Percentiles rank a stretch among this genome's conserved stretches.
phyloP scores from a whole-genome alignment of 2,113 vertebrate species.

The Salvelinus namaycush region DNA sequence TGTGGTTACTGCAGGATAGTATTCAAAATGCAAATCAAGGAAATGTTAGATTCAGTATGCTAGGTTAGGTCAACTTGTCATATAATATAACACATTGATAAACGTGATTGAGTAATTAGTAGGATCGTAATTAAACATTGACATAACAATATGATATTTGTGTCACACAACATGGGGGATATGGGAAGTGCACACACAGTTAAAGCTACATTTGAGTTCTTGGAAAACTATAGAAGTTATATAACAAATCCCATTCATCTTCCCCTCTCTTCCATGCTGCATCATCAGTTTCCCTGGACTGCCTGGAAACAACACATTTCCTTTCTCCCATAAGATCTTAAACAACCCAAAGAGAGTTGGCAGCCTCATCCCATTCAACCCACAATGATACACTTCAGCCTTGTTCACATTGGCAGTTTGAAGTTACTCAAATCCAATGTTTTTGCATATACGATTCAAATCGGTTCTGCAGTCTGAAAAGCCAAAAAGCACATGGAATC shows the following conservation, averaged over 20 bases:
- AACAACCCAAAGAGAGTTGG: slow-evolving; percentile 65
- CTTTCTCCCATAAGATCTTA: slow-evolving; percentile 65
- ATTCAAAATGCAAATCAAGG: not conserved
- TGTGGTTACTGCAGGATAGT: slow-evolving; percentile 13
- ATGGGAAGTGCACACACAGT: slow-evolving; percentile 28
- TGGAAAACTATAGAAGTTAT: slow-evolving; percentile 68
- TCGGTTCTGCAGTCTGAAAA: no score
- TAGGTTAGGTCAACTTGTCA: not conserved
- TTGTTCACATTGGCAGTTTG: no score
- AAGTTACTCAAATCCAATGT: no score
- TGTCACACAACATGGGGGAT: slow-evolving; percentile 22
- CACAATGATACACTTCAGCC: slow-evolving; percentile 57
- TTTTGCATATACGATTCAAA: no score
- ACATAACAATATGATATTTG: slow-evolving; percentile 8
- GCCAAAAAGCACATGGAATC: no score
- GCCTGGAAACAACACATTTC: slow-evolving; percentile 72
- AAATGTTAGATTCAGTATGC: not conserved
- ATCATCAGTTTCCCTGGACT: slow-evolving; percentile 66
- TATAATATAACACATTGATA: not conserved
- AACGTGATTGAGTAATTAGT: no score
- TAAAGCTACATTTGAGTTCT: slow-evolving; percentile 51
- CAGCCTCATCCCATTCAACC: slow-evolving; percentile 53
- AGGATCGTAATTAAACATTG: not conserved
- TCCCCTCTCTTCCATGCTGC: slow-evolving; percentile 63
- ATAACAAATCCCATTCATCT: slow-evolving; percentile 71